Evolutionary conservation across 2,888 invertebrate species (phyloP).

Genomic region (Tetranychus truncatus): DNA sequence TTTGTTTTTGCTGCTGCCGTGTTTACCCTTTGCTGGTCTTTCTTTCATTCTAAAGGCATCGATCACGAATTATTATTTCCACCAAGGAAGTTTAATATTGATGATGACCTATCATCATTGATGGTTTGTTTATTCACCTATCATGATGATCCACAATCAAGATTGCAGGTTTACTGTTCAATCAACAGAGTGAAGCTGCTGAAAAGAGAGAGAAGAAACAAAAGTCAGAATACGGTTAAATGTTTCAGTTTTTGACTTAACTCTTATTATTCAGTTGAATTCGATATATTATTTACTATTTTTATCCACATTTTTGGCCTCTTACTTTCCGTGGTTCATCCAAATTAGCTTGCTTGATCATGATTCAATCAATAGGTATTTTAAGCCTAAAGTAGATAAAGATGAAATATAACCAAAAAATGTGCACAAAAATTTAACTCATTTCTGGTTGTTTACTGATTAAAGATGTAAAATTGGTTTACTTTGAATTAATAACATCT

Average conservation of each 20-base stretch:
- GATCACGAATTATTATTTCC: neutral
- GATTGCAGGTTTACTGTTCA: too few species aligned
- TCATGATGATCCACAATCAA: too few species aligned
- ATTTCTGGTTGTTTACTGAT: neutral
- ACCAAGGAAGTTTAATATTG: neutral
- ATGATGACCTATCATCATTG: neutral
- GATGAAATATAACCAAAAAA: neutral
- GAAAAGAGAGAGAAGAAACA: too few species aligned
- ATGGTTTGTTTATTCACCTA: neutral
- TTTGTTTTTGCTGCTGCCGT: neutral
- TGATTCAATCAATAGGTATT: neutral
- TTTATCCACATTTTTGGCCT: neutral
- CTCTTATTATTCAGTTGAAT: too few species aligned
- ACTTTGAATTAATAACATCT: neutral
- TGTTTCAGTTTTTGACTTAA: too few species aligned
- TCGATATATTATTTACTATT: neutral
- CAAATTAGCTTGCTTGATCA: neutral
- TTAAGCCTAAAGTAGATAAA: neutral
- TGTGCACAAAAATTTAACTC: neutral
- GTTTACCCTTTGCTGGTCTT: too few species aligned
- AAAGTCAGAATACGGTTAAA: too few species aligned
- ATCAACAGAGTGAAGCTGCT: too few species aligned
- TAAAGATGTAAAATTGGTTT: neutral
- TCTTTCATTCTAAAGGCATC: neutral
- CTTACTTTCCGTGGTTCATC: neutral